Evolutionary conservation across 2,888 invertebrate species (phyloP).

Genomic region (Digitonthophagus gazella): DNA sequence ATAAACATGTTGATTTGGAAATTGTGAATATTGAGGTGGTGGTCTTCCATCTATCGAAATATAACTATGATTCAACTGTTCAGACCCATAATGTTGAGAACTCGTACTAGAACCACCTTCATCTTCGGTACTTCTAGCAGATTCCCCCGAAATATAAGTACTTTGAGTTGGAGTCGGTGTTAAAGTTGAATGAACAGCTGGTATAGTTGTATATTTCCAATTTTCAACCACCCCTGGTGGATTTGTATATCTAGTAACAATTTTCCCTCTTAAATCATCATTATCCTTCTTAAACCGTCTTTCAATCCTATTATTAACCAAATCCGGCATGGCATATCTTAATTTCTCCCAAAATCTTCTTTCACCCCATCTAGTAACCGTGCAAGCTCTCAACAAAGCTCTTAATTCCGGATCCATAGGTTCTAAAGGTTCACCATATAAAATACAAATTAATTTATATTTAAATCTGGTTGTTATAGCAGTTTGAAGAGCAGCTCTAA

Average conservation of each 20-base stretch:
- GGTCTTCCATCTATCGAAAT: slow-evolving; percentile 61
- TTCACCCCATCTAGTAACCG: slow-evolving; percentile 72
- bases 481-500: slow-evolving; percentile 76
- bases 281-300: slow-evolving; percentile 55
- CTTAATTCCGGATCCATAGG: slow-evolving; percentile 75
- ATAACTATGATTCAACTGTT: slow-evolving; percentile 67
- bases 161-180: slow-evolving; percentile 62
- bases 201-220: slow-evolving; percentile 68
- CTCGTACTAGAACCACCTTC: slow-evolving; percentile 54
- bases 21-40: slow-evolving; percentile 48
- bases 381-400: slow-evolving; percentile 68
- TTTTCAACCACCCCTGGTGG: slow-evolving; percentile 61
- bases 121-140: slow-evolving; percentile 54
- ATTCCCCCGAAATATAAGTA: slow-evolving; percentile 60
- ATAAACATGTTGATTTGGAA: slow-evolving; percentile 48
- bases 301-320: slow-evolving; percentile 59
- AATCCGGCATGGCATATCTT: slow-evolving; percentile 72
- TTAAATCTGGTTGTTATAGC: slow-evolving; percentile 68
- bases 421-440: slow-evolving; percentile 69
- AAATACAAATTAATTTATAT: slow-evolving; percentile 60
- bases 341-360: slow-evolving; percentile 84
- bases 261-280: slow-evolving; percentile 61
- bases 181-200: slow-evolving; percentile 55
- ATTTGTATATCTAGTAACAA: slow-evolving; percentile 60
- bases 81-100: slow-evolving; percentile 61